Evolutionary conservation across 2,797 vertebrate species (phyloP), one percentile per base, ranked within the genome.

Genomic region (Micromesistius poutassou): DNA sequence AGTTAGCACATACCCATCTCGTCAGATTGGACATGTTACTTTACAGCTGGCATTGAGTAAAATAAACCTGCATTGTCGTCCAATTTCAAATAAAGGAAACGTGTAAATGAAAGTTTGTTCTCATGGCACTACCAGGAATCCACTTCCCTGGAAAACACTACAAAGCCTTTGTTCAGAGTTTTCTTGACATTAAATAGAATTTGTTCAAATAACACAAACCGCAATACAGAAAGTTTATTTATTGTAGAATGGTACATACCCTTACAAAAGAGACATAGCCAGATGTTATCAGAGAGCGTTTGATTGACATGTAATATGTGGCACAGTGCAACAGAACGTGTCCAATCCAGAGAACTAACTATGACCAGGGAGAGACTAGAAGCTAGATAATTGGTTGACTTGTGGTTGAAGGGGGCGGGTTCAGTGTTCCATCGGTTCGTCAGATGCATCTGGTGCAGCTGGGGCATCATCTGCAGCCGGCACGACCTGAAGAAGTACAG

Each of bases 401-500:
- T 13, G 62, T 12, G 62, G 62, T 68, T 9, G 73, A 72, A 66
- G 30, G 68, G 31, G 25, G 30, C 19, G 31, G 42, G 74, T 83
- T 93, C 95, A 98, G 92, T 97, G 96, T 87, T 97, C 97, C 97
- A 99, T 99, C 0, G 97, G 97, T 86, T 99, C 97, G 22, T 95
- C 97, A 1, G 95, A 85, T 30, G 91, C 95, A 25, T 93, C 95
- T 79, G 87, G 94, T 62, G 93, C 87, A 1, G 89, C 85, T 1
- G 95, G 86, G 76, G 62, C 62, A 68, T 97, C 96, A 28, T 97
- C 97, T 84, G 92, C 92, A n/a, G 96, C 91, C 0, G 92, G 93
- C 78, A 90, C 94, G 6, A 89, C 87, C 97, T 98, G 85, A 72
- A 16, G 16, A 8, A 31, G 70, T 71, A 31, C 1, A 68, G 62